Base-by-base conservation (phyloP, 2,797 vertebrate species). In the Argyrosomus regius region DNA sequence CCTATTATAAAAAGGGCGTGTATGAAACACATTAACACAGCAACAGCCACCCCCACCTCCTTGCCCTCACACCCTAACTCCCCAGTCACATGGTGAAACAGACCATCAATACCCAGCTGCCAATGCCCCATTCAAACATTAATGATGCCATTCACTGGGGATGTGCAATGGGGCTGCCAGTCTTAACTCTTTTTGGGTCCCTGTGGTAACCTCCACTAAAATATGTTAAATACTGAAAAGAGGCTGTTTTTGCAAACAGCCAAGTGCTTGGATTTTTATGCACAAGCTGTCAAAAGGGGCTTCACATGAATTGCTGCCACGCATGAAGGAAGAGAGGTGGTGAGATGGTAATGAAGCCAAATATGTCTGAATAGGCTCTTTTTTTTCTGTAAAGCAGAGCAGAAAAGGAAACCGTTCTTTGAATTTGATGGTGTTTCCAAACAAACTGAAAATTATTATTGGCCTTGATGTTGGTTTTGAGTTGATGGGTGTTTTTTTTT, bases 1-100 rank as follows among this genome's bases (percentile, higher is more conserved):
- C 59, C 74, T 60, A 68, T 90, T 88, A 80, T 82, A 85, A 87
- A 89, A 86, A 86, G 85, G 81, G 77, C 24, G 83, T 87, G 90
- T 87, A 80, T 85, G 81, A 82, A 86, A 87, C 77, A 31, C 87
- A 90, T 91, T 89, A 90, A 22, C 62, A 73, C 69, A 53, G 35
- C 71, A 49, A 39, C 64, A 75, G 24, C 64, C 58, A 31, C 28
- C 39, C 72, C 73, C 66, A 22, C 68, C 48, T 35, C 48, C 56
- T 35, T 63, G 43, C 58, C 62, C 71, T 41, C 10, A 52, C 57
- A 53, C 65, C 73, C 70, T 0, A 12, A 62, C 70, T 73, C 73
- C 65, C 75, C 63, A 70, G 79, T 90, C 68, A 66, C 77, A 80
- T 72, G 53, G 75, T 48, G 50, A 79, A 86, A 86, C 78, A 65